These are phyloP conservation scores for Mystacornis crossleyi DNA, from an alignment of 2,113 vertebrate genomes.

Conservation along the genomic window DNA sequence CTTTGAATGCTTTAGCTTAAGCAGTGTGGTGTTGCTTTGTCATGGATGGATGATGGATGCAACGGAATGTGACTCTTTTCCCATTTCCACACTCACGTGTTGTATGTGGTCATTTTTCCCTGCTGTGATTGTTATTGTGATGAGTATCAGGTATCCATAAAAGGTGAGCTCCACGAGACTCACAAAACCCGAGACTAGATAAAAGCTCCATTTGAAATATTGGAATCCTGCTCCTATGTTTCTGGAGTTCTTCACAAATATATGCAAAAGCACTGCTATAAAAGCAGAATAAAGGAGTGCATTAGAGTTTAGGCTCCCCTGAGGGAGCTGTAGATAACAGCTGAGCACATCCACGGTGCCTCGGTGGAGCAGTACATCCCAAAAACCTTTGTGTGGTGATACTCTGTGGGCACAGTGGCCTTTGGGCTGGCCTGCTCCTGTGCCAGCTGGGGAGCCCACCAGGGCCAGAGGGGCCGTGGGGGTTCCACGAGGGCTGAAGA, in stretches of 20 bases:
- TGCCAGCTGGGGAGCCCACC: neutral
- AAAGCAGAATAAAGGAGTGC: neutral
- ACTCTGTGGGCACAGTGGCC: neutral
- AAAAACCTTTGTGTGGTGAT: rapidly evolving
- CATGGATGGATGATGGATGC: neutral
- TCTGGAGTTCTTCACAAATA: neutral
- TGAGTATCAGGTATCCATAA: neutral
- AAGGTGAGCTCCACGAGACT: neutral
- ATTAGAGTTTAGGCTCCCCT: neutral
- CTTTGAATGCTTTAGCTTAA: neutral
- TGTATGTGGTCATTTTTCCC: neutral
- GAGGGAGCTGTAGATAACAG: neutral
- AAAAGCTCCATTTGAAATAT: neutral
- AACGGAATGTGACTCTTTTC: neutral
- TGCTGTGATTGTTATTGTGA: neutral
- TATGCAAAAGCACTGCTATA: neutral
- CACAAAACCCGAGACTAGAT: neutral
- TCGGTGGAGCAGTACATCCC: neutral
- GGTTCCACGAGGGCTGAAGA: rapidly evolving
- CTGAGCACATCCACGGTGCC: neutral
- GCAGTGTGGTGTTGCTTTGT: neutral
- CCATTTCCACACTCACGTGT: neutral
- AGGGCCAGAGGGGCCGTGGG: neutral
- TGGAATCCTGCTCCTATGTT: neutral
- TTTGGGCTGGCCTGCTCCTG: neutral